Evolutionary conservation across 2,888 invertebrate species (phyloP).

Genomic region (Vanessa cardui): DNA sequence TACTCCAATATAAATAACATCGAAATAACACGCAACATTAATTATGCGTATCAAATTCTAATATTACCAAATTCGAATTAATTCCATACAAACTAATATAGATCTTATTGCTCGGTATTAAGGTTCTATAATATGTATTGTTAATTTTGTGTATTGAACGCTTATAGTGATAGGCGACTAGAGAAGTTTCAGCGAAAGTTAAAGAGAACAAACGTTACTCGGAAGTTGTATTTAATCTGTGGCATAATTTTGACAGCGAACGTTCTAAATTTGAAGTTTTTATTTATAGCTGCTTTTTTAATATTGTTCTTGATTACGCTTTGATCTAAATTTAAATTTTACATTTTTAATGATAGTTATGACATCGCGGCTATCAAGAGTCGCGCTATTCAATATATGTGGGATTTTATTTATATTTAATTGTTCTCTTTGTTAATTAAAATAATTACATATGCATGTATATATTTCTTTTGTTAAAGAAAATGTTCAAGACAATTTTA

Average conservation of each 20-base stretch:
- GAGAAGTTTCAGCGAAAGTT: constrained; percentile 30
- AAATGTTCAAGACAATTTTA: too few relatives aligned
- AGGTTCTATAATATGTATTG: neutral
- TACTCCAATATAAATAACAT: neutral
- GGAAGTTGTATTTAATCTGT: constrained; percentile 32
- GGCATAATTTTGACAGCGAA: constrained; percentile 16
- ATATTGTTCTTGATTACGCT: constrained; percentile 9
- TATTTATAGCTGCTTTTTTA: constrained; percentile 5
- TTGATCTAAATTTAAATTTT: constrained; percentile 3
- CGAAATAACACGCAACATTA: constrained; percentile 10
- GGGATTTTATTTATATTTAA: neutral
- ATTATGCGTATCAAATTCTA: constrained; percentile 21
- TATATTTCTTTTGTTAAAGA: too few relatives aligned
- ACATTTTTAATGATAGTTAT: constrained; percentile 3
- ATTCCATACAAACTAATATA: neutral
- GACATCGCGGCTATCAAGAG: neutral
- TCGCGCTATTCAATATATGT: neutral
- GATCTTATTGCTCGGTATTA: neutral
- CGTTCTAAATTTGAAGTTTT: constrained; percentile 20
- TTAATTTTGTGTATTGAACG: constrained; percentile 7
- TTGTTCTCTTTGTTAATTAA: too few relatives aligned
- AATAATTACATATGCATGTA: too few relatives aligned
- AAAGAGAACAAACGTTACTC: constrained; percentile 26
- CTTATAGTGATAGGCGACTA: constrained; percentile 20
- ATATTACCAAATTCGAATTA: constrained; percentile 9